phyloP scores from a whole-genome alignment of 1,140 invertebrate genomes.

The Neocloeon triangulifer region DNA sequence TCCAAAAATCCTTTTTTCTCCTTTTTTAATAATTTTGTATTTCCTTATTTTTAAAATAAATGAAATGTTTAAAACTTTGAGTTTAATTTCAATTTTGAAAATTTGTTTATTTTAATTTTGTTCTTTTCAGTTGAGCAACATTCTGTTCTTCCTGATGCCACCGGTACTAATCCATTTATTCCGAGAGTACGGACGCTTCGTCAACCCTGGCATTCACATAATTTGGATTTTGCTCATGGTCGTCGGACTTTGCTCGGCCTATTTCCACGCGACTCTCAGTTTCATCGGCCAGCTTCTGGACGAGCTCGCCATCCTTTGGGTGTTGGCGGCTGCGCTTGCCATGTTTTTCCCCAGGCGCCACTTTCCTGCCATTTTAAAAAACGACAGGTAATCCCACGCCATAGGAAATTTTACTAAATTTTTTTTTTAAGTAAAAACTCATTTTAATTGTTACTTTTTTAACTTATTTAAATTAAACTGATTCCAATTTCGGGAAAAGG shows the following conservation, averaged over 20 bases:
- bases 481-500: no score
- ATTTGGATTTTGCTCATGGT: constrained; percentile 53
- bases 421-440: constrained; percentile 22
- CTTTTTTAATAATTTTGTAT: constrained; percentile 5
- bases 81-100: not conserved
- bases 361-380: constrained; percentile 37
- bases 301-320: constrained; percentile 59
- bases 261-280: constrained; percentile 62
- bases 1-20: no score
- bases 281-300: constrained; percentile 56
- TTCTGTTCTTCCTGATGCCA: constrained; percentile 51
- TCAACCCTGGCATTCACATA: constrained; percentile 49
- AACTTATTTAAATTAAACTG: no score
- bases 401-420: constrained; percentile 6
- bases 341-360: constrained; percentile 46
- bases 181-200: constrained; percentile 43
- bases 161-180: constrained; percentile 53
- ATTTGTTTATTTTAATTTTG: constrained; percentile 8
- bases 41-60: not conserved
- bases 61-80: constrained; percentile 2
- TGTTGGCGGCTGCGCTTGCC: constrained; percentile 48
- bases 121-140: constrained; percentile 44
- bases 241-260: constrained; percentile 55
- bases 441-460: constrained; percentile 29
- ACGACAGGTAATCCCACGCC: constrained; percentile 36